phyloP scores from a whole-genome alignment of 1,140 invertebrate genomes.

The Pogonomyrmex californicus region DNA sequence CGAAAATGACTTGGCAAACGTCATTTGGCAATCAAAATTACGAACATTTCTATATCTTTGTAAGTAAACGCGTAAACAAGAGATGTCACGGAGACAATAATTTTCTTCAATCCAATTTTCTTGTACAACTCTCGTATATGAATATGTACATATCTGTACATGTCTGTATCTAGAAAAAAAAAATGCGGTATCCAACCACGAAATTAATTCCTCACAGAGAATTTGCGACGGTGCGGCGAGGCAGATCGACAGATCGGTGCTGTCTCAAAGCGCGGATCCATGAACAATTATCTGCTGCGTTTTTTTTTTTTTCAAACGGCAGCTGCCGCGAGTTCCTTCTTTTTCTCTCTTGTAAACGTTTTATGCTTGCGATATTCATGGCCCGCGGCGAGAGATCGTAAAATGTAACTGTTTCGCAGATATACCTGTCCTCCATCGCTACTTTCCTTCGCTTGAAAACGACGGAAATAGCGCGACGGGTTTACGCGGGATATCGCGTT shows the following conservation, averaged over 20 bases:
- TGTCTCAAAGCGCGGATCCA: constrained; percentile 42
- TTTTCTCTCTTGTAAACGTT: constrained; percentile 10
- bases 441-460: constrained; percentile 21
- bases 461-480: constrained; percentile 45
- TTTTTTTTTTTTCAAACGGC: constrained; percentile 38
- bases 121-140: not conserved
- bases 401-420: constrained; percentile 56
- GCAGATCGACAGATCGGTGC: constrained; percentile 24
- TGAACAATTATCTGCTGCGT: constrained; percentile 49
- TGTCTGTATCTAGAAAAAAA: not conserved
- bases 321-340: not conserved
- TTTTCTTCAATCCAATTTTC: constrained; percentile 23
- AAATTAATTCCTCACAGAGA: constrained; percentile 53
- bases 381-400: constrained; percentile 54
- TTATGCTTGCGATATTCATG: constrained; percentile 55
- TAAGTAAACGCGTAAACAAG: not conserved
- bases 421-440: constrained; percentile 34
- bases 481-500: constrained; percentile 41
- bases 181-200: constrained; percentile 3
- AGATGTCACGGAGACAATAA: not conserved
- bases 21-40: not conserved
- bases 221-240: constrained; percentile 1
- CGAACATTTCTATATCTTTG: not conserved
- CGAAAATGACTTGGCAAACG: no score
- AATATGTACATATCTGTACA: not conserved